Conservation (phyloP, 1,140 invertebrate species). For the Listronotus oregonensis region DNA sequence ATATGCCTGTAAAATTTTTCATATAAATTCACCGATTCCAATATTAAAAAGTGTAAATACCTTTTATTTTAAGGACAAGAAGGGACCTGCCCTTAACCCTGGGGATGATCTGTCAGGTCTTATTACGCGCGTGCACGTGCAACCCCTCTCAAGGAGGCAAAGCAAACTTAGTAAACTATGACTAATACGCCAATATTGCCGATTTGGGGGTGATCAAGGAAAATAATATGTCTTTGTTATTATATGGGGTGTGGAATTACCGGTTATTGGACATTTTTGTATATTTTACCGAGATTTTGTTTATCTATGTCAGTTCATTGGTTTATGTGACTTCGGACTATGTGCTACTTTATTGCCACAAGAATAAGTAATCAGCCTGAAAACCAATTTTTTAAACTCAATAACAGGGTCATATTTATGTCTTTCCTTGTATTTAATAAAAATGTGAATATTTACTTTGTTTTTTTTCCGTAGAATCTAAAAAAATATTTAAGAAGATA, state of each 20-base stretch:
- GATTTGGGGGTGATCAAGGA: conserved; percentile 22
- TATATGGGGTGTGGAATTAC: conserved; percentile 15
- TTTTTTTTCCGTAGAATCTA: too few species aligned
- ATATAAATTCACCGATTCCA: too few species aligned
- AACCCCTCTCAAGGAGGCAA: conserved; percentile 7
- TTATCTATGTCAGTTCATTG: background rate
- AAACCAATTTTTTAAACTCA: too few species aligned
- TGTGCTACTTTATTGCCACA: background rate
- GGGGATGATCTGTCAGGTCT: conserved; percentile 15
- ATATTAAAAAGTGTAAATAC: too few species aligned
- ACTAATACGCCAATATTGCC: conserved; percentile 33
- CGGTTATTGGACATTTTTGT: conserved; percentile 9
- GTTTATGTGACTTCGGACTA: background rate
- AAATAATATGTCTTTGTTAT: conserved; percentile 29
- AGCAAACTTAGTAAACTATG: conserved; percentile 33
- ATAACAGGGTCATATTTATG: too few species aligned
- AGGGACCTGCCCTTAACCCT: background rate
- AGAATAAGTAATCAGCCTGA: background rate
- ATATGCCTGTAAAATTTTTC: too few species aligned
- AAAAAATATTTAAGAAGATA: too few species aligned
- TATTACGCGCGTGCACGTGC: conserved; percentile 4
- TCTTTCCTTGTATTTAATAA: too few species aligned
- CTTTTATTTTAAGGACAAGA: too few species aligned
- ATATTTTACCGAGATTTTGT: conserved; percentile 15
- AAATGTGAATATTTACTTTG: too few species aligned